These are phyloP conservation scores for Caenorhabditis elegans DNA, from an alignment of 1,140 invertebrate species.

Conservation along the genomic window WBcel235 BX284604.4:10623501-10624000, in stretches of 20 bases:
- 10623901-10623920: neutral
- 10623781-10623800: conserved; percentile 9
- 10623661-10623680: conserved; percentile 5
- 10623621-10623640: neutral
- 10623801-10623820: neutral
- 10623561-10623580: conserved; percentile 33
- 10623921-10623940: neutral
- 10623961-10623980: conserved; percentile 8
- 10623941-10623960: neutral
- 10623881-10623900: conserved; percentile 3
- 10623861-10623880: neutral
- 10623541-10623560: conserved; percentile 18
- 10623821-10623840: neutral
- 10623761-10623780: neutral
- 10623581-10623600: conserved; percentile 24
- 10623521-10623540: conserved; percentile 31
- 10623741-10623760: neutral
- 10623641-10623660: neutral
- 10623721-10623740: conserved; percentile 9
- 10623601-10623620: neutral
- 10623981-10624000: conserved; percentile 20
- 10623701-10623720: neutral
- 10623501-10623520: conserved; percentile 5
- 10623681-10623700: conserved; percentile 7
- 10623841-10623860: neutral